A percentile compares a stretch with the other conserved stretches of the same genome.
Evolutionary conservation across 1,140 invertebrate species (phyloP).

Genomic region (Drosophila busckii): DNA sequence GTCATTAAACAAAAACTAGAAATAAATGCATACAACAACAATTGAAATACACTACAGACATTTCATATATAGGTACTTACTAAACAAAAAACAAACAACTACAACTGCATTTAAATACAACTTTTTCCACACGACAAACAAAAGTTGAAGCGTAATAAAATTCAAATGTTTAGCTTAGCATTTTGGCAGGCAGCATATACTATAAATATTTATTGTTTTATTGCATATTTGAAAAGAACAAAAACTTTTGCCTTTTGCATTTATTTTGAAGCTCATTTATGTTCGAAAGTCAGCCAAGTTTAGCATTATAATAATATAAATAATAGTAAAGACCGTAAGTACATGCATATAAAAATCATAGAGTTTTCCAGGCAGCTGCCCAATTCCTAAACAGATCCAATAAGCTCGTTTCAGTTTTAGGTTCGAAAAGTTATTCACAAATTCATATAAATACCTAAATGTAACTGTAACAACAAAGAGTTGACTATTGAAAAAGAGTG

Average conservation of each 20-base stretch:
- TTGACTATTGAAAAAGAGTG: conserved; percentile 76
- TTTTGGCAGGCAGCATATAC: not conserved
- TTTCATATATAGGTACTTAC: conserved; percentile 27
- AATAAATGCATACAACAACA: conserved; percentile 30
- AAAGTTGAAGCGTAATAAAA: not conserved
- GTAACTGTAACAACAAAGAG: conserved; percentile 68
- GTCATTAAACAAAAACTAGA: conserved; percentile 59
- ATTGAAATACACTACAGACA: conserved; percentile 20
- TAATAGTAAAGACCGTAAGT: conserved; percentile 20
- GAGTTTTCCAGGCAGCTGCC: conserved; percentile 57
- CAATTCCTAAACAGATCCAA: conserved; percentile 28
- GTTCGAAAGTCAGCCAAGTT: conserved; percentile 27
- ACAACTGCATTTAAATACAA: conserved; percentile 43
- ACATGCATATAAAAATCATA: conserved; percentile 44
- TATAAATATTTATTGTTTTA: conserved; percentile 16
- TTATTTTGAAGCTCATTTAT: no score
- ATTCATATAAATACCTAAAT: conserved; percentile 38
- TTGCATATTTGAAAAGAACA: conserved; percentile 28
- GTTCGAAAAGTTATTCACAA: no score
- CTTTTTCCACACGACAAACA: conserved; percentile 36
- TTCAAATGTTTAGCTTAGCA: conserved; percentile 3
- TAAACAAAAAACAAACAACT: conserved; percentile 19
- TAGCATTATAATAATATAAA: conserved; percentile 12
- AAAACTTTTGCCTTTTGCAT: conserved; percentile 16
- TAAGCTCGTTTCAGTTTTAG: no score